Evolutionary conservation across 2,113 vertebrate species (phyloP).

Genomic region (Anser brachyrhynchus): DNA sequence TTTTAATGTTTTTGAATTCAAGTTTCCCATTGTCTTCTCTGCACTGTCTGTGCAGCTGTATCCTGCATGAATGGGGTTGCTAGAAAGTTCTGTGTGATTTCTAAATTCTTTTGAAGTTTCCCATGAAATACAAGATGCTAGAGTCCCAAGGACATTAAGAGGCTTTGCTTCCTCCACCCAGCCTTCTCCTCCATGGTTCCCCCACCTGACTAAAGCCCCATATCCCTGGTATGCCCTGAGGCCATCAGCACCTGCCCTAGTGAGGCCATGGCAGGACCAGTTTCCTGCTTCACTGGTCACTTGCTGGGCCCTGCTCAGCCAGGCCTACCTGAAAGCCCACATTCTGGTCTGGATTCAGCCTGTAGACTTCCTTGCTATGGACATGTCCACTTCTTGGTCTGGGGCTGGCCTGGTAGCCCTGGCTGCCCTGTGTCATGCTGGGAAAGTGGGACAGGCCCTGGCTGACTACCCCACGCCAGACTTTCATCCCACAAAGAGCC

Average conservation of each 20-base stretch:
- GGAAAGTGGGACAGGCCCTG: not conserved
- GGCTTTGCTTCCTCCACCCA: rapidly evolving
- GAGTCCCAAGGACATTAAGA: not conserved
- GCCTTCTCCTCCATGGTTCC: not conserved
- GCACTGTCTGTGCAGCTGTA: not conserved
- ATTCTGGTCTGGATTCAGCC: too few relatives aligned
- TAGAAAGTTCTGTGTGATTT: not conserved
- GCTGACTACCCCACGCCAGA: rapidly evolving
- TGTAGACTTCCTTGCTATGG: not conserved
- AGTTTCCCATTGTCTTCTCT: not conserved
- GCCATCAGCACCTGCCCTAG: not conserved
- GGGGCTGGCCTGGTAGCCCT: rapidly evolving
- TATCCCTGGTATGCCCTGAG: rapidly evolving
- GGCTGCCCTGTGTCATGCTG: not conserved
- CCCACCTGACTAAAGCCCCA: rapidly evolving
- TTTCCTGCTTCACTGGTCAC: not conserved
- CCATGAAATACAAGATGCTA: not conserved
- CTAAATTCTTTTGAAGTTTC: not conserved
- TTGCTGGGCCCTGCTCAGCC: not conserved
- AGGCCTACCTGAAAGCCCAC: not conserved
- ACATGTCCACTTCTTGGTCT: rapidly evolving
- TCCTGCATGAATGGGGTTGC: not conserved
- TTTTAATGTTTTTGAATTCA: not conserved
- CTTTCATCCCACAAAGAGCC: not conserved
- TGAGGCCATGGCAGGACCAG: rapidly evolving